phyloP scores from a whole-genome alignment of 2,888 invertebrate genomes.

The Coelinius sp. region DNA sequence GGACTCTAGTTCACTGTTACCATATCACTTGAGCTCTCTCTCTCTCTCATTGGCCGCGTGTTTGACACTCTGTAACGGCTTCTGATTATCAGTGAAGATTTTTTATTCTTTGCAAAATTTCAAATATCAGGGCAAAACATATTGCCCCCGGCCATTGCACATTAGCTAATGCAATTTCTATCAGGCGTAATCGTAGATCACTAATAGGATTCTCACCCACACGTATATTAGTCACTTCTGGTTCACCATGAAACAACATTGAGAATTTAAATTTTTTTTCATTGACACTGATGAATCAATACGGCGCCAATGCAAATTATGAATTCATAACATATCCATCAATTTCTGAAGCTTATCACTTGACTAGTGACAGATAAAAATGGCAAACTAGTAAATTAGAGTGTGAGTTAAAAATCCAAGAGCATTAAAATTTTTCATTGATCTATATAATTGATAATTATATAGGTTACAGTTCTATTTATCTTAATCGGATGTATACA shows the following conservation, averaged over 20 bases:
- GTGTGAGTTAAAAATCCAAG: background rate
- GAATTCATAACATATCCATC: conserved; percentile 3
- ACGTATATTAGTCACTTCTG: conserved; percentile 14
- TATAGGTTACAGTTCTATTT: conserved; percentile 22
- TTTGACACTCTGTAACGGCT: background rate
- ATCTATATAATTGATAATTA: conserved; percentile 8
- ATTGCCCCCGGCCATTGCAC: too few relatives aligned
- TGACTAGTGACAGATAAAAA: background rate
- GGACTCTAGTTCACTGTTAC: conserved; percentile 40
- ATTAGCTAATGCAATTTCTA: conserved; percentile 12
- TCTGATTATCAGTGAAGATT: background rate
- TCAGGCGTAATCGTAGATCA: conserved; percentile 3
- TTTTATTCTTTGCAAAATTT: background rate
- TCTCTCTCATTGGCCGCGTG: background rate
- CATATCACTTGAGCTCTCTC: conserved; percentile 23
- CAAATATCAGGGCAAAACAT: too few relatives aligned
- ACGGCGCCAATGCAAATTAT: conserved; percentile 23
- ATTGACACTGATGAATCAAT: background rate
- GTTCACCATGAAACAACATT: conserved; percentile 15
- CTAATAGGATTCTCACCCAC: conserved; percentile 19
- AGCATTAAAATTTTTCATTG: background rate
- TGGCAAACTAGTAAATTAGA: background rate
- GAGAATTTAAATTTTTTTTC: conserved; percentile 4
- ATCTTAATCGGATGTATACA: background rate
- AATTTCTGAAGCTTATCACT: background rate